Base-by-base conservation (phyloP, 2,888 invertebrate species). In the Orchesellides sinensis region DNA sequence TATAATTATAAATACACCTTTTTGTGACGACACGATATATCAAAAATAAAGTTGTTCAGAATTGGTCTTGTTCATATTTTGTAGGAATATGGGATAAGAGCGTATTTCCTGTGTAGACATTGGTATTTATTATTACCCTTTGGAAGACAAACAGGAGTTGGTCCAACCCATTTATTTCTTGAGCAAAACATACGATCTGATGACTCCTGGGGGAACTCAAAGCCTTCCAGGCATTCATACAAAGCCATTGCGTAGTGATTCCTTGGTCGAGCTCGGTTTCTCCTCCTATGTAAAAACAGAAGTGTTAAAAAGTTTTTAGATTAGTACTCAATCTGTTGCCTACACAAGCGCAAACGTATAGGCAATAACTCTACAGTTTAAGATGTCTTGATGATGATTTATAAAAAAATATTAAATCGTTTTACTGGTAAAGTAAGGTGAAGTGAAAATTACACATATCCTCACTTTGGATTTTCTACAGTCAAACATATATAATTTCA, bases 181-280 rank as follows among this genome's bases (percentile, higher is more conserved):
- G 92, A 92, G 89, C 93, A 93, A 89, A 91, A 93, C 87, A 93
- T 90, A 59, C 91, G 91, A 85, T 91, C 90, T 29, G 90, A 89
- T 61, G 90, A 90, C 1, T 89, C 87, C 65, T 91, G 90, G 84
- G 91, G 90, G 65, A 93, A 90, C 56, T 90, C 90, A 88, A 90
- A 92, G 29, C 92, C 92, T 32, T 91, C 91, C 61, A 90, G 89
- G 87, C 93, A 93, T 74, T 90, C 90, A 87, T 92, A 93, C 86
- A 92, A 89, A 8, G 92, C 93, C 54, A 92, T 91, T 45, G 92
- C 89, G 87, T 92, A 93, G 25, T 91, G 89, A 88, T 91, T 92
- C 83, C 90, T 89, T 10, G 89, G 89, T 10, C 87, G 72, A 6
- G 86, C 83, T 21, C 89, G 86, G 83, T 89, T 89, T 74, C 88